Conservation (phyloP, 2,888 invertebrate genomes). For the Itoplectis maculator region DNA sequence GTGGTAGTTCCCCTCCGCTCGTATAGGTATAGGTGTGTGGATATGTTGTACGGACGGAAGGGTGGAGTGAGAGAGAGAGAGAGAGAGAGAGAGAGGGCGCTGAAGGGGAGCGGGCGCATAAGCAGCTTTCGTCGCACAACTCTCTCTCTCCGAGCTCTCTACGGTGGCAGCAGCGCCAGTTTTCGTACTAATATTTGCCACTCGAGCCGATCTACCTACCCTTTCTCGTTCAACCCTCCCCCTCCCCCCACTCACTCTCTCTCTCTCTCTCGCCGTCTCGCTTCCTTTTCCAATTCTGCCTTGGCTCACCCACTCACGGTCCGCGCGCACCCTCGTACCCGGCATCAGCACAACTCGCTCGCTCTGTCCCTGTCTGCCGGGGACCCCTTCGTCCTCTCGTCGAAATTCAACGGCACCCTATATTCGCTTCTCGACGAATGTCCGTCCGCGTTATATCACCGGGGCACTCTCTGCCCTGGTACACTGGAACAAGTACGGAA, state of each 20-base stretch:
- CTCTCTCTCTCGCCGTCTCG: constrained; percentile 26
- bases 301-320: neutral
- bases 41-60: constrained; percentile 21
- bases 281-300: constrained; percentile 2
- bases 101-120: constrained; percentile 75
- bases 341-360: neutral
- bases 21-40: too few relatives aligned
- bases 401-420: constrained; percentile 12
- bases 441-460: constrained; percentile 24
- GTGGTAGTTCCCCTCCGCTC: constrained; percentile 18
- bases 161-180: constrained; percentile 75
- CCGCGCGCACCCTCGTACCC: neutral
- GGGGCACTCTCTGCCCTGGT: neutral
- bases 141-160: constrained; percentile 75
- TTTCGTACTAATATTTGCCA: constrained; percentile 84
- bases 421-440: constrained; percentile 4
- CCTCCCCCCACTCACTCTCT: too few relatives aligned
- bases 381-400: constrained; percentile 12
- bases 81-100: constrained; percentile 42
- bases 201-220: constrained; percentile 80
- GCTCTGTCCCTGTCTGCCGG: neutral
- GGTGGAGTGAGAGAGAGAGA: constrained; percentile 47
- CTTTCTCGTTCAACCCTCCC: constrained; percentile 62
- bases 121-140: constrained; percentile 83
- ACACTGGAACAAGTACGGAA: constrained; percentile 12